phyloP scores from a whole-genome alignment of 2,797 vertebrate species.

The Coccyzus lansbergi region DNA sequence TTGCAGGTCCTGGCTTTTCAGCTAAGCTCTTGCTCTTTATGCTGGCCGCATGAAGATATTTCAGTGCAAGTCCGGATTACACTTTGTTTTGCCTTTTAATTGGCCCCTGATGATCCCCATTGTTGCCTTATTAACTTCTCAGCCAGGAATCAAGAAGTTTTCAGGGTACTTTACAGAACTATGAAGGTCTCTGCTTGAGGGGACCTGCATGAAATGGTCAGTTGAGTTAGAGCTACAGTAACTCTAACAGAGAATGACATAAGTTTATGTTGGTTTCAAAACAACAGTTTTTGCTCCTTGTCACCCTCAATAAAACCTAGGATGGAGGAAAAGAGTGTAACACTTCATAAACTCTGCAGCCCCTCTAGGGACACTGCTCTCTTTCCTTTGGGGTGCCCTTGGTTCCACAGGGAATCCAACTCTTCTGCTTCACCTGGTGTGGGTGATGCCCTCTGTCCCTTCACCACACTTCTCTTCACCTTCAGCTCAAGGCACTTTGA shows the following conservation, averaged over 20 bases:
- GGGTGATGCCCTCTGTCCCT: neutral
- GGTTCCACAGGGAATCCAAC: fast-evolving
- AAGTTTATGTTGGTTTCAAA: neutral
- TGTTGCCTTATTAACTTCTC: neutral
- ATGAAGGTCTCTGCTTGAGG: neutral
- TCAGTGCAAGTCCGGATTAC: neutral
- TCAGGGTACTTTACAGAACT: neutral
- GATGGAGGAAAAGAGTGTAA: neutral
- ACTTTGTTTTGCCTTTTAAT: neutral
- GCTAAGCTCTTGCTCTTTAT: neutral
- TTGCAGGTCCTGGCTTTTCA: neutral
- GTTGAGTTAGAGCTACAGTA: neutral
- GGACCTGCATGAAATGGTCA: neutral
- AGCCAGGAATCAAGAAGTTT: neutral
- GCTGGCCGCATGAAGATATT: fast-evolving
- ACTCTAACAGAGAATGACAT: neutral
- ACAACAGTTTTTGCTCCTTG: neutral
- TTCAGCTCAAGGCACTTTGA: neutral
- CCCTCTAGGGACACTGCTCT: fast-evolving
- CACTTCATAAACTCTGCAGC: fast-evolving
- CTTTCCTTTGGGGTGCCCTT: fast-evolving
- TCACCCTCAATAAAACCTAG: neutral
- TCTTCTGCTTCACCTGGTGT: neutral
- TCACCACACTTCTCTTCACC: neutral
- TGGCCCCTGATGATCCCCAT: neutral